These are phyloP conservation scores for Agelaius tricolor DNA, from an alignment of 2,113 vertebrate species.

Conservation along the genomic window DNA sequence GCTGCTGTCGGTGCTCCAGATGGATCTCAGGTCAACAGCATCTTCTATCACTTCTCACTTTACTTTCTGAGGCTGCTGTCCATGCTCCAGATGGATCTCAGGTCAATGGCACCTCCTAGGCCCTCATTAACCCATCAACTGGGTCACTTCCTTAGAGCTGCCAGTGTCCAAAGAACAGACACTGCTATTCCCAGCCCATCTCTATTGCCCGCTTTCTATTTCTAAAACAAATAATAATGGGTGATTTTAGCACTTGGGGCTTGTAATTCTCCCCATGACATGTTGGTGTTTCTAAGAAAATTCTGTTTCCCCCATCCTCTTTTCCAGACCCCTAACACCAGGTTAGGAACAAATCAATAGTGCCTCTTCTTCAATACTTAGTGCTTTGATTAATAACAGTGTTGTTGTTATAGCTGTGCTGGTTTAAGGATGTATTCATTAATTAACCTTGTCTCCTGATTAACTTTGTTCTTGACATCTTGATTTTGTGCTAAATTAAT, in stretches of 20 bases:
- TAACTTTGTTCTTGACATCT: constrained; percentile 53
- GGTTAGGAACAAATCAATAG: background rate
- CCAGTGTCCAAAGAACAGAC: background rate
- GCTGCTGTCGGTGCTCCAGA: background rate
- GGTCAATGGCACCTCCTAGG: background rate
- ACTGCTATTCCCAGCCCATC: background rate
- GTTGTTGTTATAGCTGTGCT: constrained; percentile 4
- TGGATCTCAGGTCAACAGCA: background rate
- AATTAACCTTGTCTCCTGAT: constrained; percentile 60
- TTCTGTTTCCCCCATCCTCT: background rate
- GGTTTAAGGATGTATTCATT: constrained; percentile 44
- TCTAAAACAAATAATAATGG: background rate
- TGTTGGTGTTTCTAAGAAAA: background rate
- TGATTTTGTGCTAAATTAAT: constrained; percentile 59
- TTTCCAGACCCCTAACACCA: background rate
- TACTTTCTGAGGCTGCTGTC: background rate
- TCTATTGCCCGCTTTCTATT: background rate
- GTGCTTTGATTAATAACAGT: constrained; percentile 38
- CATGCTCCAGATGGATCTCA: background rate
- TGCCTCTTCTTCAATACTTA: background rate
- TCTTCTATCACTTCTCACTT: background rate
- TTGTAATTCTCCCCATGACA: background rate
- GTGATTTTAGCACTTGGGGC: background rate
- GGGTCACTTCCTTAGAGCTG: background rate
- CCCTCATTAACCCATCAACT: background rate